Percentiles rank a stretch among this genome's conserved stretches.
phyloP scores from a whole-genome alignment of 2,888 invertebrate species.

The Conchocele bisecta region DNA sequence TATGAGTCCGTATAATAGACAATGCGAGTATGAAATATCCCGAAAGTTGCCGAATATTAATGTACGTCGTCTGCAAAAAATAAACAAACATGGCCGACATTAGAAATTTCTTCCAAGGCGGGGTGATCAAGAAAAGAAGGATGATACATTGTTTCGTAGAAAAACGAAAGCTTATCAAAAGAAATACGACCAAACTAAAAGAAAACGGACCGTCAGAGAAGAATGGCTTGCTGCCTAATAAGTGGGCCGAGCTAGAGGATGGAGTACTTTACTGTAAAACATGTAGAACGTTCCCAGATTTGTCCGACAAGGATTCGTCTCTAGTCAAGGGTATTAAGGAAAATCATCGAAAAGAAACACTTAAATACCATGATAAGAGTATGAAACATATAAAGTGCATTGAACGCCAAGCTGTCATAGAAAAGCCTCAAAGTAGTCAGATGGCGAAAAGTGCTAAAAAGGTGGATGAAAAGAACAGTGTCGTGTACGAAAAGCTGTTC shows the following conservation, averaged over 20 bases:
- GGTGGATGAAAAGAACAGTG: conserved; percentile 10
- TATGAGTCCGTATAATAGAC: too few relatives aligned
- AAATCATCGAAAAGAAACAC: conserved; percentile 19
- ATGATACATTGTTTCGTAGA: too few relatives aligned
- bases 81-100: too few relatives aligned
- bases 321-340: conserved; percentile 7
- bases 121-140: too few relatives aligned
- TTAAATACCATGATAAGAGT: conserved; percentile 29
- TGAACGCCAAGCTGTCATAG: not conserved
- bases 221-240: too few relatives aligned
- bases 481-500: conserved; percentile 8
- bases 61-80: too few relatives aligned
- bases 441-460: conserved; percentile 14
- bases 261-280: not conserved
- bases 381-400: conserved; percentile 28
- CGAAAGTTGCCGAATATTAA: too few relatives aligned
- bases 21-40: too few relatives aligned
- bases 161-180: too few relatives aligned
- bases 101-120: too few relatives aligned
- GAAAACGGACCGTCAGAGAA: too few relatives aligned
- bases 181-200: too few relatives aligned
- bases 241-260: not conserved
- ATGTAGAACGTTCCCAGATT: not conserved
- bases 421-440: conserved; percentile 11
- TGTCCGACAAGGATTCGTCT: conserved; percentile 10